Conservation (phyloP, 2,888 invertebrate genomes). For the Epinotia brunnichana region DNA sequence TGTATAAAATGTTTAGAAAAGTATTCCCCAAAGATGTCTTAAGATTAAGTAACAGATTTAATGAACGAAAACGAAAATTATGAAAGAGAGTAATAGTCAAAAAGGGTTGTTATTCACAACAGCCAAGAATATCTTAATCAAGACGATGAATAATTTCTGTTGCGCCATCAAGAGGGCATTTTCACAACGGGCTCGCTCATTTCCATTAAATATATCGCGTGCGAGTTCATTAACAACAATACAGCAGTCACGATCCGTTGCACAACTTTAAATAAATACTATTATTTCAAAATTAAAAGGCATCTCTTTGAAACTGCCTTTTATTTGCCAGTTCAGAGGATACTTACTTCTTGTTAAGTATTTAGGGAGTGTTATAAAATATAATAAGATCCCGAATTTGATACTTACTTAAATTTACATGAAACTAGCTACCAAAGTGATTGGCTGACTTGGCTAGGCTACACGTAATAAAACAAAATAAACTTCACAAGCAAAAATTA, state of each 20-base stretch:
- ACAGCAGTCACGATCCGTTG: neutral
- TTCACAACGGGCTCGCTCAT: slow-evolving; percentile 6
- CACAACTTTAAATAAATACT: no score
- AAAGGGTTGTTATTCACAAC: slow-evolving; percentile 34
- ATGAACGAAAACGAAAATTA: slow-evolving; percentile 20
- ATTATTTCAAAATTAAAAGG: no score
- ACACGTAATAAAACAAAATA: neutral
- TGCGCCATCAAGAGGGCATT: neutral
- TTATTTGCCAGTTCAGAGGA: no score
- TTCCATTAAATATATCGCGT: neutral
- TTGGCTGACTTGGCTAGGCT: neutral
- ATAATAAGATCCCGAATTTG: no score
- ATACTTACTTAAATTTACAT: neutral
- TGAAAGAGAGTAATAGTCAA: slow-evolving; percentile 16
- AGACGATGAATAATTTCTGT: slow-evolving; percentile 29
- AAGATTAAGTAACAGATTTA: slow-evolving; percentile 13
- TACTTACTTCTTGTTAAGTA: no score
- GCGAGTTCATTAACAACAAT: neutral
- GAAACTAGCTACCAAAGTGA: neutral
- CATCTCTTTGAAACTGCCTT: no score
- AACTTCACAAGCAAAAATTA: neutral
- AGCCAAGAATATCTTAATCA: slow-evolving; percentile 32
- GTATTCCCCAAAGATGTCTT: neutral
- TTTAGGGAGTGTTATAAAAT: no score
- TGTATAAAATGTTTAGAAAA: no score